These are phyloP conservation scores for Pogonocherus hispidulus DNA, from an alignment of 2,888 invertebrate species.

Conservation along the genomic window DNA sequence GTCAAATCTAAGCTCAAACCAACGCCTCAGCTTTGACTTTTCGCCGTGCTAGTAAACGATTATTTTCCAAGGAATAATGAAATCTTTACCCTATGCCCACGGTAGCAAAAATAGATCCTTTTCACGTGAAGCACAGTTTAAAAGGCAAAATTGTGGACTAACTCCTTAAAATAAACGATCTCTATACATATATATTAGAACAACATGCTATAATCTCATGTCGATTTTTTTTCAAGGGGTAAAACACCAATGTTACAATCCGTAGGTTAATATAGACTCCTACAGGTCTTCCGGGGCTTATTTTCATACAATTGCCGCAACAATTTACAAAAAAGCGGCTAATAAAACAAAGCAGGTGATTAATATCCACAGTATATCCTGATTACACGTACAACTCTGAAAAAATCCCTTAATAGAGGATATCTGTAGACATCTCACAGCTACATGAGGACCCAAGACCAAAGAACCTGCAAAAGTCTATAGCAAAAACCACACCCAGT, in stretches of 20 bases:
- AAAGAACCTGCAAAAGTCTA: background rate
- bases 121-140: constrained; percentile 60
- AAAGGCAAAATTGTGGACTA: constrained; percentile 63
- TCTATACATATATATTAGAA: constrained; percentile 47
- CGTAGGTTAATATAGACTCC: background rate
- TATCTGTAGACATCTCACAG: no score
- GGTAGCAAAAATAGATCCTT: constrained; percentile 60
- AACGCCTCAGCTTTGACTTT: constrained; percentile 29
- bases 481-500: constrained; percentile 16
- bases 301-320: background rate
- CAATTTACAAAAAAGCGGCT: background rate
- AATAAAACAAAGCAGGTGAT: background rate
- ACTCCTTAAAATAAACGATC: constrained; percentile 49
- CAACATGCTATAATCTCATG: constrained; percentile 34
- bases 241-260: constrained; percentile 24
- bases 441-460: background rate
- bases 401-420: no score
- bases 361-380: background rate
- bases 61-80: constrained; percentile 29
- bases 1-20: constrained; percentile 35
- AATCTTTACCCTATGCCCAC: constrained; percentile 39
- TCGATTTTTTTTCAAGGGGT: constrained; percentile 23
- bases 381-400: no score
- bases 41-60: constrained; percentile 42
- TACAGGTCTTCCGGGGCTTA: background rate